phyloP scores from a whole-genome alignment of 2,888 invertebrate genomes.

The Cheilosia grossa region DNA sequence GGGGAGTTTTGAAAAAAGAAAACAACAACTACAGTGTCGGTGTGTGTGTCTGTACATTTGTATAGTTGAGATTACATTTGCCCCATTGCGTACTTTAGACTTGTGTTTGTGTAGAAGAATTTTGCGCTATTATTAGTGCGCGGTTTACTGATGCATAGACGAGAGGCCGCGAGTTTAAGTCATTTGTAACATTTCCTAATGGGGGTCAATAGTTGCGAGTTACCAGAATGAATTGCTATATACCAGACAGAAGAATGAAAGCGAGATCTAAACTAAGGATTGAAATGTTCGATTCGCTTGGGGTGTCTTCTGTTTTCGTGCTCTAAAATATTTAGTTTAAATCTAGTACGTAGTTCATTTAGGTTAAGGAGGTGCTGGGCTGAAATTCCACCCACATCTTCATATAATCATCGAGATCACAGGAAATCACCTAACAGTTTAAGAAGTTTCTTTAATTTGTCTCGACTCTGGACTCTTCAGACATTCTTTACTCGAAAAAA shows the following conservation, averaged over 20 bases:
- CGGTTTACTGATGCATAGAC: conserved; percentile 29
- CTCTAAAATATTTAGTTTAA: no score
- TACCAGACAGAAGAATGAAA: conserved; percentile 7
- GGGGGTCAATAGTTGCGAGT: conserved; percentile 56
- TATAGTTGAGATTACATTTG: conserved; percentile 48
- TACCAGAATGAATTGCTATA: conserved; percentile 38
- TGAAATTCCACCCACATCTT: no score
- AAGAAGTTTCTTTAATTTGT: no score
- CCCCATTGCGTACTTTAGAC: conserved; percentile 7
- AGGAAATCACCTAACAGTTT: no score
- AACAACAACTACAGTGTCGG: background rate
- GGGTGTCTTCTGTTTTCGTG: no score
- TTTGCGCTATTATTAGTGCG: conserved; percentile 43
- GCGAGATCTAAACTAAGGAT: background rate
- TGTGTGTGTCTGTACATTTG: background rate
- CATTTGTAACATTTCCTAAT: conserved; percentile 64
- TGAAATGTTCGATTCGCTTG: background rate
- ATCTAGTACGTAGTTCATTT: no score
- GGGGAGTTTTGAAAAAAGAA: conserved; percentile 5
- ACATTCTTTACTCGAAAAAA: no score
- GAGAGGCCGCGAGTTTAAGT: conserved; percentile 43
- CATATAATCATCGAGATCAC: no score
- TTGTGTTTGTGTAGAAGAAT: conserved; percentile 11
- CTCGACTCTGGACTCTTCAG: no score
- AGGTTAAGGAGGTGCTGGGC: no score